Evolutionary conservation across 2,888 invertebrate genomes (phyloP).

Genomic region (Parelbella ahira): DNA sequence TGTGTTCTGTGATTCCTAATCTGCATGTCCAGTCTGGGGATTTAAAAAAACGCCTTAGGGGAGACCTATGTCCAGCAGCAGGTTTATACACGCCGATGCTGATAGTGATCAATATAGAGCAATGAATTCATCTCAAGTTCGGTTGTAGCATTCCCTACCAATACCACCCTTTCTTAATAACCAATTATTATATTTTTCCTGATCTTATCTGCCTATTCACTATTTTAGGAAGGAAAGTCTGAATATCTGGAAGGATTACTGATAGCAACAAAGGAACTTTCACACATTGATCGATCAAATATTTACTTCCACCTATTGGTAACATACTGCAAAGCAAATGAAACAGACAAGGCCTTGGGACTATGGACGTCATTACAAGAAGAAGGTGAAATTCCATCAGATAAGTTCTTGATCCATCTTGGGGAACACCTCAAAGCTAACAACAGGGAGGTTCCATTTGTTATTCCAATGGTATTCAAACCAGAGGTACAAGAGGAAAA

Average conservation of each 20-base stretch:
- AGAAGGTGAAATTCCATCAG: conserved; percentile 86
- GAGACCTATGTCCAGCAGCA: too few species aligned
- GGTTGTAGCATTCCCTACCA: too few species aligned
- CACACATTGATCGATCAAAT: conserved; percentile 86
- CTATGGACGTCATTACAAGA: conserved; percentile 93
- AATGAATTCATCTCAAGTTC: too few species aligned
- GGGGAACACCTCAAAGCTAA: conserved; percentile 84
- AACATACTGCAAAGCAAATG: conserved; percentile 85
- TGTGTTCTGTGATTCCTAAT: too few species aligned
- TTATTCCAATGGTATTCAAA: conserved; percentile 67
- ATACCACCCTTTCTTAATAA: too few species aligned
- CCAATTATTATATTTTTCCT: too few species aligned
- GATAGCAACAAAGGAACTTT: conserved; percentile 88
- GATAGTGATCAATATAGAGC: too few species aligned
- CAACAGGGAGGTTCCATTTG: conserved; percentile 85
- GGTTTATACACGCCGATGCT: too few species aligned
- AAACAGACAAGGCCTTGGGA: conserved; percentile 87
- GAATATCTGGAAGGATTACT: conserved; percentile 87
- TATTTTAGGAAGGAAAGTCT: conserved; percentile 81
- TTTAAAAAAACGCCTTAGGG: too few species aligned
- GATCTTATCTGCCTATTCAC: too few species aligned
- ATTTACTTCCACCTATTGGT: conserved; percentile 88
- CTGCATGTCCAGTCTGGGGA: too few species aligned
- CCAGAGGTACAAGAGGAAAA: conserved; percentile 9
- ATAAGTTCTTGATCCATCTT: conserved; percentile 83